Evolutionary conservation across 2,113 vertebrate genomes (phyloP).

Genomic region (Seriola dumerili): DNA sequence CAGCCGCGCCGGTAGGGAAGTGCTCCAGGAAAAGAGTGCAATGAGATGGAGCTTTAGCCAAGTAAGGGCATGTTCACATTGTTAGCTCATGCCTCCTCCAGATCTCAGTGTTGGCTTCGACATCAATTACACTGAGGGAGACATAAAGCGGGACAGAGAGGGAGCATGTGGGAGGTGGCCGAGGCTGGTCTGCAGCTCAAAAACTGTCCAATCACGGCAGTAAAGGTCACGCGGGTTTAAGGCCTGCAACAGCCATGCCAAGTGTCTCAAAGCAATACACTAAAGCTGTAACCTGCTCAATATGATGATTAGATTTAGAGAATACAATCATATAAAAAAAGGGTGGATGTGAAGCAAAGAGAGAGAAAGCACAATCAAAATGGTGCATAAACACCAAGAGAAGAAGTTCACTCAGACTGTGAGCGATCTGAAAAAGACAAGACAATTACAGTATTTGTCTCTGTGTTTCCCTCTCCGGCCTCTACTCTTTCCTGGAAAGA

Average conservation of each 20-base stretch:
- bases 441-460: conserved; percentile 22
- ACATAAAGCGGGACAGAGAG: conserved; percentile 3
- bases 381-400: background rate
- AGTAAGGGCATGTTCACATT: conserved; percentile 72
- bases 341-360: background rate
- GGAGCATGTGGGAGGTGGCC: conserved; percentile 1
- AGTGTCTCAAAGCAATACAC: background rate
- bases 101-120: conserved; percentile 17
- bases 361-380: background rate
- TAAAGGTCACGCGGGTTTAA: conserved; percentile 27
- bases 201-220: conserved; percentile 15
- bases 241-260: background rate
- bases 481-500: conserved; percentile 32
- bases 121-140: conserved; percentile 29
- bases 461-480: background rate
- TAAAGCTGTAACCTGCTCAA: background rate
- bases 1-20: background rate
- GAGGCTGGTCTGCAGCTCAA: background rate
- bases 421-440: conserved; percentile 13
- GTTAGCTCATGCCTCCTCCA: conserved; percentile 30
- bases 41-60: conserved; percentile 35
- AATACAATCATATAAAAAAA: conserved; percentile 2
- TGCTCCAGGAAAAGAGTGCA: background rate
- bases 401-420: background rate
- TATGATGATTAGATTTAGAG: background rate